Conservation (phyloP, 2,797 vertebrate species). For the Chromobotia macracanthus region DNA sequence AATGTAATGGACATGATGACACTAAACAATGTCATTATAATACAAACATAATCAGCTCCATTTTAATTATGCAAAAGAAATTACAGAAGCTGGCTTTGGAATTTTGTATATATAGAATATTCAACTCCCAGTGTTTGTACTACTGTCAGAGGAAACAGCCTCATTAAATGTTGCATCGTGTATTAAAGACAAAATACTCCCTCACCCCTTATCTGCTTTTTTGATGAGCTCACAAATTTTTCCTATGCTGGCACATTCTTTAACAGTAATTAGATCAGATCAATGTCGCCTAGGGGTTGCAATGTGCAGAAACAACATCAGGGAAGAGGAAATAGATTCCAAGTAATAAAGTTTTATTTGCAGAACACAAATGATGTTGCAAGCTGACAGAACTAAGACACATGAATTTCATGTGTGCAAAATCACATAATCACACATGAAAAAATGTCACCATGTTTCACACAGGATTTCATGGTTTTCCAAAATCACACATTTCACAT, state of each 20-base stretch:
- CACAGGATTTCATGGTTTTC: too few relatives aligned
- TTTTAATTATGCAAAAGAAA: not conserved
- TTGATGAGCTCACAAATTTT: constrained; percentile 62
- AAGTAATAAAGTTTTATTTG: not conserved
- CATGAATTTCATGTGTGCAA: too few relatives aligned
- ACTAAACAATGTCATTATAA: too few relatives aligned
- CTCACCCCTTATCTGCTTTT: constrained; percentile 65
- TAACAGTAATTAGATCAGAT: constrained; percentile 59
- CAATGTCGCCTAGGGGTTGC: constrained; percentile 28
- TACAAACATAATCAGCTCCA: too few relatives aligned
- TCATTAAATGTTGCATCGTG: constrained; percentile 11
- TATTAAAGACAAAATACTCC: constrained; percentile 22
- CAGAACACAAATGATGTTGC: not conserved
- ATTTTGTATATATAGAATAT: not conserved
- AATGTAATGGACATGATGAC: too few relatives aligned
- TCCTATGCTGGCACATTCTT: constrained; percentile 58
- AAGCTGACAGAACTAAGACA: not conserved
- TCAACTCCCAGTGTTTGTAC: not conserved
- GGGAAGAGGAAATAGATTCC: not conserved
- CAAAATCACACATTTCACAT: too few relatives aligned
- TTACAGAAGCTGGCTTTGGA: not conserved
- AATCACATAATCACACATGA: too few relatives aligned
- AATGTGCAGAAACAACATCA: not conserved
- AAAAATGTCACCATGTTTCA: too few relatives aligned
- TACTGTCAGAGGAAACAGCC: constrained; percentile 5